Evolutionary conservation across 1,140 invertebrate genomes (phyloP).

Genomic region (Hyles vespertilio): DNA sequence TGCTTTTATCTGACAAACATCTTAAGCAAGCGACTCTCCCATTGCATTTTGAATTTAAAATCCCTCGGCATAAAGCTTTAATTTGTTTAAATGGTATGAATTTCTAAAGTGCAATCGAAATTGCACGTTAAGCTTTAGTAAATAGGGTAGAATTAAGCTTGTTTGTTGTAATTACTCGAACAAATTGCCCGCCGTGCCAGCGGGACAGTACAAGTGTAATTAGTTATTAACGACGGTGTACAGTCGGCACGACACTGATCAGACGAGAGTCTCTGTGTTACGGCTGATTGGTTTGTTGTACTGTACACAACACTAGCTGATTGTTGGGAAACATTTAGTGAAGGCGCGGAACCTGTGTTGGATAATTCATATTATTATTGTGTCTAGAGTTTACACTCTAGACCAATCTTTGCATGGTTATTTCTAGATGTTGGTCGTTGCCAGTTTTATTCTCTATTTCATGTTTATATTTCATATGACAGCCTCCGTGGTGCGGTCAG

Average conservation of each 20-base stretch:
- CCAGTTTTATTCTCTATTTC: too few relatives aligned
- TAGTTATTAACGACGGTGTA: constrained; percentile 61
- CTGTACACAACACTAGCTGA: not conserved
- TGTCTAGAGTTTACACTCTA: too few relatives aligned
- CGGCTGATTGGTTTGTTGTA: constrained; percentile 41
- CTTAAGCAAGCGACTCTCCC: constrained; percentile 16
- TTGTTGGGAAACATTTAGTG: not conserved
- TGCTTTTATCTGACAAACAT: constrained; percentile 29
- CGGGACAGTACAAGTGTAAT: constrained; percentile 60
- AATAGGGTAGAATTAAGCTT: constrained; percentile 29
- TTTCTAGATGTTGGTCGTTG: too few relatives aligned
- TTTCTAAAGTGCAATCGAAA: too few relatives aligned
- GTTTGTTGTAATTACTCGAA: constrained; percentile 19
- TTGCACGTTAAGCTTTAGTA: constrained; percentile 1
- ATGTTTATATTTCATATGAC: too few relatives aligned
- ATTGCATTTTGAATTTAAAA: constrained; percentile 18
- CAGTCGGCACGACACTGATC: constrained; percentile 57
- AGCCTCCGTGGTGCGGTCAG: too few relatives aligned
- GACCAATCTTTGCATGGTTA: too few relatives aligned
- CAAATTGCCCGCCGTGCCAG: constrained; percentile 40
- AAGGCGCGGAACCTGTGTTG: too few relatives aligned
- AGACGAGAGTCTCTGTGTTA: constrained; percentile 36
- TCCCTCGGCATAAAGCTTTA: not conserved
- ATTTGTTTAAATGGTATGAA: not conserved
- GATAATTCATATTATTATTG: too few relatives aligned